These are phyloP conservation scores for Cosmopolites sordidus DNA, from an alignment of 2,888 invertebrate genomes.

Conservation along the genomic window DNA sequence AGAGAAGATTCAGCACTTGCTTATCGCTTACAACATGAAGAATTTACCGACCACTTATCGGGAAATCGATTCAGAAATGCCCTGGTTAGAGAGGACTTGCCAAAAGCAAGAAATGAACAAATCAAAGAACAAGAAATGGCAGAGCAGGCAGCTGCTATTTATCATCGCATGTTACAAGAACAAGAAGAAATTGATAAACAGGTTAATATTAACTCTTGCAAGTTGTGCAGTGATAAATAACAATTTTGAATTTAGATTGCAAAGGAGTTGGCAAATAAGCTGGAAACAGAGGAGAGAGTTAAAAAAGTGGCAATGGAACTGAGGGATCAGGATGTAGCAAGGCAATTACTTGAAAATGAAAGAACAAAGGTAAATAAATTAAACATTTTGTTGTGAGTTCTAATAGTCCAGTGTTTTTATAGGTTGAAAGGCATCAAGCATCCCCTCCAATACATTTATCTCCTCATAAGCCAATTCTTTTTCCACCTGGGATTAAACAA, in stretches of 20 bases:
- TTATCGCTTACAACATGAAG: constrained; percentile 74
- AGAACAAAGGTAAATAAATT: constrained; percentile 30
- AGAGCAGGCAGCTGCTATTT: constrained; percentile 58
- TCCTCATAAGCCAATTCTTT: constrained; percentile 33
- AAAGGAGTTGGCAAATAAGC: constrained; percentile 61
- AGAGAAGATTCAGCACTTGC: constrained; percentile 81
- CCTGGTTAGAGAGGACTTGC: constrained; percentile 73
- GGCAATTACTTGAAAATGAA: constrained; percentile 51
- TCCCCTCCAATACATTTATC: constrained; percentile 24
- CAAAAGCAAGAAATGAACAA: constrained; percentile 71
- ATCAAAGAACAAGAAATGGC: constrained; percentile 62
- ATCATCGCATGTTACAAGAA: constrained; percentile 58
- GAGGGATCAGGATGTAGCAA: constrained; percentile 53
- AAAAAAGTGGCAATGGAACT: constrained; percentile 54
- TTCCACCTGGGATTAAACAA: constrained; percentile 26
- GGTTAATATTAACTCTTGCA: constrained; percentile 36
- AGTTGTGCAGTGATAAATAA: not conserved
- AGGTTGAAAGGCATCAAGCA: constrained; percentile 23
- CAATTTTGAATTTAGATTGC: constrained; percentile 43
- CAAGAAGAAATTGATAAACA: constrained; percentile 67
- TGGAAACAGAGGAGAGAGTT: constrained; percentile 56
- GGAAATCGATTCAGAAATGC: constrained; percentile 73
- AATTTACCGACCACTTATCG: constrained; percentile 73
- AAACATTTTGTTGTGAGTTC: not conserved
- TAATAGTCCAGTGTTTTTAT: constrained; percentile 3